These are phyloP conservation scores for Xiphorhynchus elegans DNA, from an alignment of 2,113 vertebrate species.

Conservation along the genomic window DNA sequence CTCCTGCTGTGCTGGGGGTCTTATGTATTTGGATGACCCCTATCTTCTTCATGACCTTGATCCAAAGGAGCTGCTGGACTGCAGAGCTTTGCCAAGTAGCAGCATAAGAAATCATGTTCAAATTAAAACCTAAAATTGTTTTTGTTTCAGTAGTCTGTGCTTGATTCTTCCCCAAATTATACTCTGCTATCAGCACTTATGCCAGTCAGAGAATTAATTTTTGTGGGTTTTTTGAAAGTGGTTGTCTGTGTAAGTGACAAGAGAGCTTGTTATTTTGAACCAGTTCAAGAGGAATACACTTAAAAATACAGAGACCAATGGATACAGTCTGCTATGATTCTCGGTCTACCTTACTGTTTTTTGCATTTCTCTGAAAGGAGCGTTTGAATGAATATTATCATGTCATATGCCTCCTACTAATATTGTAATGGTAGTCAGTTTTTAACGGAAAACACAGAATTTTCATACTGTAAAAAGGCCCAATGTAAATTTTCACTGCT, in stretches of 20 bases:
- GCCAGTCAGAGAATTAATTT: neutral
- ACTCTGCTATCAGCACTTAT: neutral
- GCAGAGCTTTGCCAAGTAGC: neutral
- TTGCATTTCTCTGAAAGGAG: neutral
- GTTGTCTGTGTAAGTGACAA: neutral
- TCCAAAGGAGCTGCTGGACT: conserved; percentile 15
- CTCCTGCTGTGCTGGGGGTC: conserved; percentile 3
- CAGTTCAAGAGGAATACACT: neutral
- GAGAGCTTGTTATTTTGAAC: conserved; percentile 3
- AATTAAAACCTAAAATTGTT: neutral
- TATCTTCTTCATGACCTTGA: neutral
- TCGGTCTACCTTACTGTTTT: neutral
- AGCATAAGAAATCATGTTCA: neutral
- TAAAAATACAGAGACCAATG: neutral
- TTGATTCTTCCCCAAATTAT: neutral
- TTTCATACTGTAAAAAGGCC: neutral
- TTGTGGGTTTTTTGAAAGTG: neutral
- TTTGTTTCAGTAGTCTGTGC: neutral
- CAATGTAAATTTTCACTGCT: neutral
- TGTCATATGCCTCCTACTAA: neutral
- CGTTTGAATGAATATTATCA: neutral
- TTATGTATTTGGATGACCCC: conserved; percentile 12
- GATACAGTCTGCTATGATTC: neutral
- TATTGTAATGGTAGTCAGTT: neutral
- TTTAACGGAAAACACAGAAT: neutral